Percentiles rank a stretch among this genome's conserved stretches.
These are phyloP conservation scores for Oryzias sinensis DNA, from an alignment of 2,797 vertebrate species.

Conservation along the genomic window DNA sequence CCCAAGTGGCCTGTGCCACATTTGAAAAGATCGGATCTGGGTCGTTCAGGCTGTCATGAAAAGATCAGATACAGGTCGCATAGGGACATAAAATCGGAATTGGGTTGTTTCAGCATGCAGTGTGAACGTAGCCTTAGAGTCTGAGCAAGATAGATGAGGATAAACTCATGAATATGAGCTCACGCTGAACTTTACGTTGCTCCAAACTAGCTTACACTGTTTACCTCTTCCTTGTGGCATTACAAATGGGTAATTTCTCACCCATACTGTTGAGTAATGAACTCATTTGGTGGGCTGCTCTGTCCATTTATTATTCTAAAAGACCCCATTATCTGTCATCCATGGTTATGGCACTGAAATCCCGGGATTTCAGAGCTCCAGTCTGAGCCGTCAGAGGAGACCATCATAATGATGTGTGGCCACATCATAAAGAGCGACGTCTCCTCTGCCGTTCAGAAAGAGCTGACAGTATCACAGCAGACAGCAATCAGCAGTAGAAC, in stretches of 20 bases:
- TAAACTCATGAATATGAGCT: constrained; percentile 16
- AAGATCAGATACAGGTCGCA: no score
- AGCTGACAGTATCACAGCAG: constrained; percentile 10
- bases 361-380: constrained; percentile 31
- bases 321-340: constrained; percentile 38
- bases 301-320: constrained; percentile 41
- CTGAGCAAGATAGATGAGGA: constrained; percentile 46
- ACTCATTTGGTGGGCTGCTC: constrained; percentile 22
- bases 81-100: no score
- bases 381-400: constrained; percentile 18
- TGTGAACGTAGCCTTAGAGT: constrained; percentile 31
- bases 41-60: no score
- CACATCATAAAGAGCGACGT: constrained; percentile 37
- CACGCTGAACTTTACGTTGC: constrained; percentile 1
- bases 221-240: constrained; percentile 1
- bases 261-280: constrained; percentile 19
- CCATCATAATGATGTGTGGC: constrained; percentile 40
- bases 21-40: no score
- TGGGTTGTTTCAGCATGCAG: no score
- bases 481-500: constrained; percentile 25
- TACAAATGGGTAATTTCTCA: constrained; percentile 4
- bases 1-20: no score
- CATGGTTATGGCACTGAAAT: constrained; percentile 33
- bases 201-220: constrained; percentile 15
- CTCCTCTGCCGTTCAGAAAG: constrained; percentile 17